Base-by-base conservation (phyloP, 2,888 invertebrate genomes). In the Diarsia rubi region DNA sequence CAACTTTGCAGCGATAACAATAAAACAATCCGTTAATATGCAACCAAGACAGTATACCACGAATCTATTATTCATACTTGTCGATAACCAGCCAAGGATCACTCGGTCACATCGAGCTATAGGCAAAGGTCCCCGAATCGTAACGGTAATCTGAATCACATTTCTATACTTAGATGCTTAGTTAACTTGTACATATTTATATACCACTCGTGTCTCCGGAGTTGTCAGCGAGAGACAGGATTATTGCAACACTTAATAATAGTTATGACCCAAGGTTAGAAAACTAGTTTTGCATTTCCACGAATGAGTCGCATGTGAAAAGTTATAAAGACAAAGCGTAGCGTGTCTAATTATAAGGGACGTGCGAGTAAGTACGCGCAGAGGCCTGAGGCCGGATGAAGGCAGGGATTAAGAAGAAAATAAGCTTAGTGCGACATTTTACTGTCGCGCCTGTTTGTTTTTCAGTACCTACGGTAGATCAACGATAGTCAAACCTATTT, bases 81-180 rank as follows among this genome's bases (percentile, higher is more conserved):
- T 86, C 83, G 80, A 83, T 84, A 82, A 72, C 73, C 76, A 75
- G 62, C 69, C 84, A 84, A 87, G 85, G 86, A 87, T 87, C 87
- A 87, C 44, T 86, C 79, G 86, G 84, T 81, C 84, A 77, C 75
- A 85, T 84, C 75, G 85, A 85, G 78, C 84, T 79, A 63, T 66
- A 78, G 79, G 49, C 73, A 78, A 79, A 79, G 83, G 86, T 87
- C 80, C 81, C 75, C 75, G 79, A 87, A 86, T 75, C 71, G 54
- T 81, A 86, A 86, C 86, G 75, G 87, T 82, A 75, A 85, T 85
- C 73, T 64, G 63, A 67, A 67, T 82, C 66, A 80, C 66, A 78
- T 79, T 80, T 64, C 45, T 75, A 63, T 80, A 86, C 75, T 83
- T 67, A 69, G 70, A 63, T 80, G 85, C 75, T 83, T 69, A 69